phyloP scores from a whole-genome alignment of 92 coral and sea anemone genomes.

The Porites rus region DNA sequence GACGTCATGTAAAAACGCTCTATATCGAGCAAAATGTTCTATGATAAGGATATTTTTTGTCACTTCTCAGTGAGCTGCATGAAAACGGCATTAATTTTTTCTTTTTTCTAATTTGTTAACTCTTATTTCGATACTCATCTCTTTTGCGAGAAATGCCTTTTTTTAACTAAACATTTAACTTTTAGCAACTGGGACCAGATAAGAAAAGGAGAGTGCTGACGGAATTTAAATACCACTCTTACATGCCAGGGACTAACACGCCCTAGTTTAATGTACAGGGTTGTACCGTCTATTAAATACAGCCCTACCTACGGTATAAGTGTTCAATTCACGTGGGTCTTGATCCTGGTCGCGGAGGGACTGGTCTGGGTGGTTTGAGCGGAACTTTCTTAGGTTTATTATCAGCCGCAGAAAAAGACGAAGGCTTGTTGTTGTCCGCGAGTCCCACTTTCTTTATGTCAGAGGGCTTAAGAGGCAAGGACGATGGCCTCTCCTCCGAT shows the following conservation, averaged over 20 bases:
- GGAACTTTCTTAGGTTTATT: slow-evolving; percentile 8
- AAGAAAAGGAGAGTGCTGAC: no score
- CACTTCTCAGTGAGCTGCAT: neutral
- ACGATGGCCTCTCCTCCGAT: slow-evolving; percentile 46
- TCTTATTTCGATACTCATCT: neutral
- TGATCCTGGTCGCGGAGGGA: slow-evolving; percentile 43
- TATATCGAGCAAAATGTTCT: neutral
- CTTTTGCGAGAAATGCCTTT: neutral
- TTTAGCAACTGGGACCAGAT: no score
- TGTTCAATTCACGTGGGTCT: slow-evolving; percentile 16
- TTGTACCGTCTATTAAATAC: no score
- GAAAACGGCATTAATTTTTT: neutral
- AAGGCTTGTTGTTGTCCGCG: slow-evolving; percentile 25
- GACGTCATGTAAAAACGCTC: no score
- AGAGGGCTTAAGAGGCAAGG: slow-evolving; percentile 48
- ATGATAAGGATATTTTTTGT: neutral
- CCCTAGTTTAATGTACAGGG: no score
- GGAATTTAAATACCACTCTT: no score
- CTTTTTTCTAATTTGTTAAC: neutral
- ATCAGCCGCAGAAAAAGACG: slow-evolving; percentile 24
- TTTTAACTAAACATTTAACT: neutral
- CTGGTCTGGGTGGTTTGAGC: slow-evolving; percentile 41
- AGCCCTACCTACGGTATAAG: no score
- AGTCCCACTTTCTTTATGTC: slow-evolving; percentile 40
- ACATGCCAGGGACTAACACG: no score